Evolutionary conservation across 2,113 vertebrate genomes (phyloP).

Genomic region (Hiodon alosoides): DNA sequence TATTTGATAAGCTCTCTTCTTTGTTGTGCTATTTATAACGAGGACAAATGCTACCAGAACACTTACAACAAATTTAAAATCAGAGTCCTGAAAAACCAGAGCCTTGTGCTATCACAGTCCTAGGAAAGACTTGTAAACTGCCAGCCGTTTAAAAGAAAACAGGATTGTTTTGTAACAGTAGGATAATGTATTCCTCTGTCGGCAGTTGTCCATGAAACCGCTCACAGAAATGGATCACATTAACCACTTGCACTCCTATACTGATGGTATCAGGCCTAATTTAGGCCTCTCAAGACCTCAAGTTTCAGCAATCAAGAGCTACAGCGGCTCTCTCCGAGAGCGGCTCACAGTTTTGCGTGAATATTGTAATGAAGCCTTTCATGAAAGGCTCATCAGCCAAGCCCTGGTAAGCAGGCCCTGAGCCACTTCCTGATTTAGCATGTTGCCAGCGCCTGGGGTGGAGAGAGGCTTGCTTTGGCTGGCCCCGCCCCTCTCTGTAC

Average conservation of each 20-base stretch:
- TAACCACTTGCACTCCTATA: neutral
- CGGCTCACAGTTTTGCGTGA: too few relatives aligned
- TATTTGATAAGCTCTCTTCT: neutral
- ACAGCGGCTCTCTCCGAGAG: too few relatives aligned
- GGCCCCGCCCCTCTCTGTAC: neutral
- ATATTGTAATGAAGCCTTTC: too few relatives aligned
- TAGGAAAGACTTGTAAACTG: neutral
- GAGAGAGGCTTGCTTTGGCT: neutral
- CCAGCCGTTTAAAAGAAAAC: neutral
- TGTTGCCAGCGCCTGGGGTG: neutral
- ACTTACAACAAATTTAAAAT: too few relatives aligned
- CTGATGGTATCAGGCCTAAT: neutral
- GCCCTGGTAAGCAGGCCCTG: too few relatives aligned
- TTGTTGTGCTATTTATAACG: neutral
- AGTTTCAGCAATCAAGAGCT: too few relatives aligned
- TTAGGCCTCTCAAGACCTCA: too few relatives aligned
- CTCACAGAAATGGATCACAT: neutral
- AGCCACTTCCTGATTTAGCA: neutral
- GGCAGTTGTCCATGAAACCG: constrained; percentile 1
- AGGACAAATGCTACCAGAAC: neutral
- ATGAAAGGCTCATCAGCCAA: too few relatives aligned
- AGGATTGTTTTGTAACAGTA: neutral
- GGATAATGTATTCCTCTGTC: neutral
- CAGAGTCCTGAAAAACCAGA: neutral
- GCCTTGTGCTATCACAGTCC: neutral